These are phyloP conservation scores for Microtus richardsoni DNA, from an alignment of 2,113 vertebrate genomes.

Conservation along the genomic window DNA sequence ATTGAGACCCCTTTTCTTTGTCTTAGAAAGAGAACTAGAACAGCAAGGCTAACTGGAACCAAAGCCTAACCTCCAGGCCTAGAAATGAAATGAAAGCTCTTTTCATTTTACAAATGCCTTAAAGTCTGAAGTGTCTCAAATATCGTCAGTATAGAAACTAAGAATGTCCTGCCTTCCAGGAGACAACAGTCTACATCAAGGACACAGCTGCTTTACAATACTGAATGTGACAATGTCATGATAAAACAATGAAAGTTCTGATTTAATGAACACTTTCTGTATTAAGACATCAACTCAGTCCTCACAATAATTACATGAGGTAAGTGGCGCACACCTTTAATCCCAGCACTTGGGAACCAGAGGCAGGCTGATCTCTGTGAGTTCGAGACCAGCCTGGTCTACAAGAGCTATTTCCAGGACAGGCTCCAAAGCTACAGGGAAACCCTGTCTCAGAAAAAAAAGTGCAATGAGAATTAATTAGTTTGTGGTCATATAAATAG, in stretches of 20 bases:
- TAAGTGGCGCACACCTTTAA: neutral
- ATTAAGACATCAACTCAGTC: neutral
- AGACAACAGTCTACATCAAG: neutral
- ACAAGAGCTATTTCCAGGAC: too few relatives aligned
- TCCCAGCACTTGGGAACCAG: too few relatives aligned
- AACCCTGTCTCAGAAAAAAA: neutral
- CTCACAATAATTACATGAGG: neutral
- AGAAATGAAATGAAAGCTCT: neutral
- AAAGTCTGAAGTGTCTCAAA: neutral
- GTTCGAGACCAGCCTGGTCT: too few relatives aligned
- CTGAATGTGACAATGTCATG: neutral
- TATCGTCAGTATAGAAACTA: constrained; percentile 15
- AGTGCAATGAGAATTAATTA: neutral
- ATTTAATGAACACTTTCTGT: constrained; percentile 1
- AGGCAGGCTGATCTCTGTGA: too few relatives aligned
- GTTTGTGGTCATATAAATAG: neutral
- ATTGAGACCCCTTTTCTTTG: neutral
- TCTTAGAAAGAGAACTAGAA: constrained; percentile 5
- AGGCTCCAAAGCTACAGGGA: too few relatives aligned
- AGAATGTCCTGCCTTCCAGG: constrained; percentile 34
- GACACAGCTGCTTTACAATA: neutral
- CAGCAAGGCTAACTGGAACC: neutral
- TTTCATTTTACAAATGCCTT: constrained; percentile 4
- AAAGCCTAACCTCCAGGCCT: constrained; percentile 10
- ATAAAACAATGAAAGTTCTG: constrained; percentile 1